Conservation (phyloP, 2,888 invertebrate genomes). For the Synanthedon myopaeformis region DNA sequence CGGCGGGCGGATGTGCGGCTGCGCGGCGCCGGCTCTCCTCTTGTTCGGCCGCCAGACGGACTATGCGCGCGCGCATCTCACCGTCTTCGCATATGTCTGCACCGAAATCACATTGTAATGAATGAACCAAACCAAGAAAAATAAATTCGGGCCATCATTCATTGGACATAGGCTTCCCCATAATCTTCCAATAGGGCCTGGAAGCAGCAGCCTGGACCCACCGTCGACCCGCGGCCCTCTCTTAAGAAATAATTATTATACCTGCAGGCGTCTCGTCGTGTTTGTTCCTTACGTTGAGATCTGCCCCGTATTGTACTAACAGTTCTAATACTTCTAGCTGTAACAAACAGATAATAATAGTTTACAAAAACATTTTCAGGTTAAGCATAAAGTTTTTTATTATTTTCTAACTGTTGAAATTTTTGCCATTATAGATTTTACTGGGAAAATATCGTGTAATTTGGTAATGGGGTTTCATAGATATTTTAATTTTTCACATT, state of each 20-base stretch:
- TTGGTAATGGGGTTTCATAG: too few relatives aligned
- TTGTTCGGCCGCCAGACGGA: slow-evolving; percentile 89
- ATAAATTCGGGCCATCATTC: neutral
- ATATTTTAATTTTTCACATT: too few relatives aligned
- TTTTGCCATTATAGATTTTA: too few relatives aligned
- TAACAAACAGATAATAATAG: slow-evolving; percentile 33
- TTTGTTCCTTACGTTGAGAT: slow-evolving; percentile 95
- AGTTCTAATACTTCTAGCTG: slow-evolving; percentile 96
- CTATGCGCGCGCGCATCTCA: slow-evolving; percentile 90
- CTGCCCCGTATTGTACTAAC: slow-evolving; percentile 95
- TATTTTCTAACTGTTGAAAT: too few relatives aligned
- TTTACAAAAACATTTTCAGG: slow-evolving; percentile 1
- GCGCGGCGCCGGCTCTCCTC: slow-evolving; percentile 75
- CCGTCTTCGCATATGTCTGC: slow-evolving; percentile 96
- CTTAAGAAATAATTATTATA: slow-evolving; percentile 30
- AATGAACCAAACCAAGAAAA: too few relatives aligned
- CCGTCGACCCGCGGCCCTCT: too few relatives aligned
- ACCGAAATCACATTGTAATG: too few relatives aligned
- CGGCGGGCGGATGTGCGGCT: slow-evolving; percentile 59
- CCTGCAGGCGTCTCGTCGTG: slow-evolving; percentile 98
- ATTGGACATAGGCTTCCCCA: too few relatives aligned
- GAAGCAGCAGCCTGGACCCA: too few relatives aligned
- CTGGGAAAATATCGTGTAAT: too few relatives aligned
- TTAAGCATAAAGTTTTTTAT: too few relatives aligned
- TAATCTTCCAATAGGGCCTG: too few relatives aligned